Evolutionary conservation across 2,113 vertebrate genomes (phyloP), one percentile per base, ranked within the genome.

Genomic region (Micronisus gabar): DNA sequence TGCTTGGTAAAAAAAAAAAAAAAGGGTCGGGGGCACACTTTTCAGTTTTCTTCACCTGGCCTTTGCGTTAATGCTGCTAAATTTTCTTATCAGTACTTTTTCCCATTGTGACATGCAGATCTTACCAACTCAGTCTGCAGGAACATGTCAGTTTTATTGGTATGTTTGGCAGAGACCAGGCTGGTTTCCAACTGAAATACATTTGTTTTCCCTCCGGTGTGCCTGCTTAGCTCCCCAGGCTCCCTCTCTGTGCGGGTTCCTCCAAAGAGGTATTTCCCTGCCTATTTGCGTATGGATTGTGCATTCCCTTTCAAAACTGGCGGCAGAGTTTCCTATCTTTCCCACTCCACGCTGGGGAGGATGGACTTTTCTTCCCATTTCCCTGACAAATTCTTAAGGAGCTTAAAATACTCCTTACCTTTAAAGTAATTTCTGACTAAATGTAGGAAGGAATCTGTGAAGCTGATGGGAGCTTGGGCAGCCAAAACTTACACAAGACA

Each of bases 71-170:
- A 71, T 66, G 22, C 53, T 68, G 29, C 53, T 73, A 61, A 68
- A 79, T 87, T 87, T 95, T 91, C 73, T 92, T 95, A 95, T 81
- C 12, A 0, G 70, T 79, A 52, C 58, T 68, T 94, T 89, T 96
- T 45, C 66, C 78, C 62, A 68, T 65, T 59, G 41, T 13, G 8
- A 96, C 75, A n/a, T 8, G 30, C 68, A 84, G 81, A 89, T 84
- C 56, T 94, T 53, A 95, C 75, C 45, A 74, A 66, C 30, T 48
- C 70, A 45, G 61, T 82, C 48, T 95, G 84, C 87, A 93, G 85
- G 81, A 96, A 89, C 53, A 85, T 93, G 95, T 96, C 95, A 96
- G 81, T 93, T 97, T 95, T 95, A 96, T 84, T 96, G 81, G 89
- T 72, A 91, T 30, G 25, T 74, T 94, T 97, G 88, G 97, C 91